These are phyloP conservation scores for Halocynthia aurantium DNA, from an alignment of 23 tunicate species.

Conservation along the genomic window DNA sequence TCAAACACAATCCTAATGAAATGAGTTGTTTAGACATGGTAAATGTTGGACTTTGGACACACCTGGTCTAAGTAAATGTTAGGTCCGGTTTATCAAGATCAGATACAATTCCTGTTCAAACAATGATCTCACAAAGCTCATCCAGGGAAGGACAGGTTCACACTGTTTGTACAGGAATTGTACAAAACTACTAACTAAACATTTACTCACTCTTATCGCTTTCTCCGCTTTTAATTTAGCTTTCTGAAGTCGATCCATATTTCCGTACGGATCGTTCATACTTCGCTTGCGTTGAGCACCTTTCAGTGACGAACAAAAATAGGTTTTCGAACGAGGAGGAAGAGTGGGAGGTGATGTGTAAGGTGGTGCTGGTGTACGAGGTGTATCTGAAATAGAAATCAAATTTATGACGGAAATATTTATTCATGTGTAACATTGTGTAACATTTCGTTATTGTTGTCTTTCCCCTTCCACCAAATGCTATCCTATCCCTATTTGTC, in stretches of 20 bases:
- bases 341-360: constrained; percentile 33
- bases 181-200: too few species aligned
- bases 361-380: constrained; percentile 21
- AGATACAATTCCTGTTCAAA: too few species aligned
- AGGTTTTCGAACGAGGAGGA: constrained; percentile 73
- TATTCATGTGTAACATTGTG: not conserved
- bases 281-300: constrained; percentile 28
- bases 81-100: too few species aligned
- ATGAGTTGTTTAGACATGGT: too few species aligned
- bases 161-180: too few species aligned
- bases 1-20: too few species aligned
- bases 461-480: too few species aligned
- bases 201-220: constrained; percentile 62
- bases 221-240: constrained; percentile 76
- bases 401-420: not conserved
- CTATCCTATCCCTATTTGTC: too few species aligned
- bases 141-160: too few species aligned
- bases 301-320: constrained; percentile 24
- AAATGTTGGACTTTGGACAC: too few species aligned
- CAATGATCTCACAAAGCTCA: too few species aligned
- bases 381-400: constrained; percentile 18
- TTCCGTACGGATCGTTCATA: constrained; percentile 72
- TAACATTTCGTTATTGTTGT: not conserved
- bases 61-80: too few species aligned
- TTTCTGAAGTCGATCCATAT: constrained; percentile 70